Conservation (phyloP, 2,888 invertebrate genomes). For the Apocheima hispidaria region DNA sequence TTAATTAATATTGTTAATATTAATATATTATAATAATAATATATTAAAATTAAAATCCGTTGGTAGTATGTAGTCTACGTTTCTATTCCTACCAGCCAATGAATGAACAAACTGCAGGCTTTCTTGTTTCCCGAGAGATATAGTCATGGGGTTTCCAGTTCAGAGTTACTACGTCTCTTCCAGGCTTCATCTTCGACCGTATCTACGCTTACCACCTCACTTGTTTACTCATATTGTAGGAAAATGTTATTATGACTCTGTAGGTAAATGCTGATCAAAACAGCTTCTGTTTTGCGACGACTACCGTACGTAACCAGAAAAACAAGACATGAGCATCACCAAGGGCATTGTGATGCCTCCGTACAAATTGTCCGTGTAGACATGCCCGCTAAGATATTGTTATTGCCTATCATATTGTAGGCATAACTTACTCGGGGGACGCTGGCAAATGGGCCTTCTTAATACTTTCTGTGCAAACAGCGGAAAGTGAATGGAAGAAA, state of each 20-base stretch:
- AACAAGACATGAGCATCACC: conserved; percentile 31
- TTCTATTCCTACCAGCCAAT: too few relatives aligned
- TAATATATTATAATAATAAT: too few relatives aligned
- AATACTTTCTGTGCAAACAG: conserved; percentile 12
- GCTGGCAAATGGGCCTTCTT: conserved; percentile 24
- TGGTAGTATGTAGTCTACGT: too few relatives aligned
- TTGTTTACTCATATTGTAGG: too few relatives aligned
- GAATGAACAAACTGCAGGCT: too few relatives aligned
- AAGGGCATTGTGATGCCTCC: conserved; percentile 27
- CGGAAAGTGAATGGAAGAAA: not conserved
- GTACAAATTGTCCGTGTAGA: conserved; percentile 34
- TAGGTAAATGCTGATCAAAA: not conserved
- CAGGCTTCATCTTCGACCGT: too few relatives aligned
- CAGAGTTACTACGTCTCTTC: too few relatives aligned
- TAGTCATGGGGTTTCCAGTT: too few relatives aligned
- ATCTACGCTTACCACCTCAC: too few relatives aligned
- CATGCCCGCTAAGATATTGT: conserved; percentile 30
- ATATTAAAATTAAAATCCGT: too few relatives aligned
- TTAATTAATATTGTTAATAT: too few relatives aligned
- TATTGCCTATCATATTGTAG: conserved; percentile 34
- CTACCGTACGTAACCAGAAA: conserved; percentile 23
- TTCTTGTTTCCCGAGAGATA: too few relatives aligned
- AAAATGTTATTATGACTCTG: not conserved
- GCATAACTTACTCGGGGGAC: conserved; percentile 32
- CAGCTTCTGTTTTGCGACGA: conserved; percentile 17